Base-by-base conservation (phyloP, 2,797 vertebrate genomes). In the Takifugu ocellatus region DNA sequence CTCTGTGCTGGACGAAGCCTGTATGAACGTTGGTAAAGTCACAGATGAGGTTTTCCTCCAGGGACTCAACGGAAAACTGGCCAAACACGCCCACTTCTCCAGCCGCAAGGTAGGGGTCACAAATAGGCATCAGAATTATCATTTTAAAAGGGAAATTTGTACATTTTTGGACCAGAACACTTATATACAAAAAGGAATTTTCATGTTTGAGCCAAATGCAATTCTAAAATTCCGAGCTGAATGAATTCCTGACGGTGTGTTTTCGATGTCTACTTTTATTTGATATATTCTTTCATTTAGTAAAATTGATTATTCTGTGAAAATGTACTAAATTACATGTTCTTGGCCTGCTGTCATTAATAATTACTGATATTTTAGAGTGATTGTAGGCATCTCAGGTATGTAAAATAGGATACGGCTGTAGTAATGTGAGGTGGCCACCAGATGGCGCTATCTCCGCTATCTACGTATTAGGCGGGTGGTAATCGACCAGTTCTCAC, bases 1-100 rank as follows among this genome's bases (percentile, higher is more conserved):
- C 26, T 90, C 97, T 0, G 92, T 97, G 62, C 87, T 99, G 70
- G 97, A 99, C 0, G 97, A 99, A 2, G 97, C 97, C 47, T 99
- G 96, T 58, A 95, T 99, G 94, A 99, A 98, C 0, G 97, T 99
- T 3, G 97, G 97, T 24, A 98, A 94, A 77, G 95, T 99, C 68
- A 99, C 97, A 0, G 97, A 99, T 0, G 93, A 94, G 68, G 94
- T 99, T 89, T 99, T 99, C 78, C 91, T 99, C 0, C 95, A 97
- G 68, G 96, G 95, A 1, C 94, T 99, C 15, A 97, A 99, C 42
- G 92, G 46, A 54, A 98, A 98, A 75, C 81, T 99, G 77, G 93
- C 91, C 39, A 99, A 95, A 49, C 97, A 99, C 0, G 94, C 84
- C 0, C 97, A 99, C 84, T 99, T 94, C 88, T 94, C 94, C 76